Evolutionary conservation across 2,113 vertebrate species (phyloP), one percentile per base, ranked within the genome.

Genomic region (Scolopax mira): DNA sequence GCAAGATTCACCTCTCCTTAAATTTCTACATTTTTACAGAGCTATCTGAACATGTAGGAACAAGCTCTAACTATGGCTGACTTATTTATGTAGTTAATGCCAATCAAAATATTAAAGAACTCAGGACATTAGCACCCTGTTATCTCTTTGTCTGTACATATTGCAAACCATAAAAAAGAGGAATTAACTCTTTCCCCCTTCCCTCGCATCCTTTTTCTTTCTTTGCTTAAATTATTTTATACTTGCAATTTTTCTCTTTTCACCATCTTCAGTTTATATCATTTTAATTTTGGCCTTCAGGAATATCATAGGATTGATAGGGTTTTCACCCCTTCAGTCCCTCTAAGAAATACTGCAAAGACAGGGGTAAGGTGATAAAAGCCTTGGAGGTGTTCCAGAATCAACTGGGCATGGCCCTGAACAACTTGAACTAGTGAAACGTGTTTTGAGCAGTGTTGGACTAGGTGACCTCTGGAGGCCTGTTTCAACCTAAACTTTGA

Each of bases 1-100:
- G 92, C 83, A 81, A 61, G 54, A 92, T 92, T 61, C 66, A 54
- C 8, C 8, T 37, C 44, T 80, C 49, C 88, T 88, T 67, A 80
- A 85, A 88, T 80, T 81, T 81, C 83, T 88, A 49, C 13, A 4
- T 86, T 92, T 96, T 85, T 80, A 79, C 52, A 35, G 90, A 86
- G 75, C 90, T 94, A 93, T 96, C 94, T 96, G 93, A 61, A 90
- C 69, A 31, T 67, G 85, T 6, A 93, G 72, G 82, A 93, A 89
- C 77, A 72, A 92, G 48, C 69, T 87, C 69, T 88, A 94, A 90
- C 79, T 85, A 48, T 39, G 85, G 41, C 85, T 85, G 89, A 24
- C 25, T 83, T 22, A 25, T 79, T 93, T 83, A 71, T 12, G 2
- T 48, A 86, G 13, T 4, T 9, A 3, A 0, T 24, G 88, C 94